Percentiles rank a stretch among this genome's conserved stretches.
These are phyloP conservation scores for Lipophrys pholis DNA, from an alignment of 2,113 vertebrate species.

Conservation along the genomic window DNA sequence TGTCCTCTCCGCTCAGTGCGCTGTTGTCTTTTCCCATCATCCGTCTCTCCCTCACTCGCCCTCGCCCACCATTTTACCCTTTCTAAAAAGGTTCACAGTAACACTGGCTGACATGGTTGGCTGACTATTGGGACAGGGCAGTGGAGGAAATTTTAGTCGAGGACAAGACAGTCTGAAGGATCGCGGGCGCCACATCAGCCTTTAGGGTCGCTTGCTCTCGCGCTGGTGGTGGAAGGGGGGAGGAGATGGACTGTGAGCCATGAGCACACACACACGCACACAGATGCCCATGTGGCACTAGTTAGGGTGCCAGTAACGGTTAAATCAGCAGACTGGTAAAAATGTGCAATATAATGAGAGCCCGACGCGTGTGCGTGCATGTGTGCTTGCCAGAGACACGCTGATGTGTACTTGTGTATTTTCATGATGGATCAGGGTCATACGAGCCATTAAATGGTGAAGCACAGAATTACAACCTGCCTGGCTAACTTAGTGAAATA, in stretches of 20 bases:
- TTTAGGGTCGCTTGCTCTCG: conserved; percentile 13
- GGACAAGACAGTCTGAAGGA: conserved; percentile 22
- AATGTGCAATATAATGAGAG: conserved; percentile 10
- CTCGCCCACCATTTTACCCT: conserved; percentile 49
- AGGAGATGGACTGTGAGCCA: conserved; percentile 27
- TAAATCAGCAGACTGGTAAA: conserved; percentile 38
- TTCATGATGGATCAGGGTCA: conserved; percentile 27
- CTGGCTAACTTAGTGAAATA: background rate
- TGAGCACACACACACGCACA: conserved; percentile 24
- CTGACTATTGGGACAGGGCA: conserved; percentile 36
- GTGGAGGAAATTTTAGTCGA: background rate
- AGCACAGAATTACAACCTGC: conserved; percentile 10
- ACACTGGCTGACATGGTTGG: conserved; percentile 49
- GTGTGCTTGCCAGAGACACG: conserved; percentile 2
- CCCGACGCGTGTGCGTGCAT: background rate
- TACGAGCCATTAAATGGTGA: background rate
- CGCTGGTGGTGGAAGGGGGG: background rate
- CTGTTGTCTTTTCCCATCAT: conserved; percentile 72
- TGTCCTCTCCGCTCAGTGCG: conserved; percentile 50
- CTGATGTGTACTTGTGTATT: conserved; percentile 9
- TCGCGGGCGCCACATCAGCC: conserved; percentile 22
- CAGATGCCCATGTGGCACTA: conserved; percentile 2
- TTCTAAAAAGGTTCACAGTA: conserved; percentile 38
- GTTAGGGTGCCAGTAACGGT: conserved; percentile 31
- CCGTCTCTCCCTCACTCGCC: conserved; percentile 31